phyloP scores from a whole-genome alignment of 2,797 vertebrate species.

The Danio tinwini region DNA sequence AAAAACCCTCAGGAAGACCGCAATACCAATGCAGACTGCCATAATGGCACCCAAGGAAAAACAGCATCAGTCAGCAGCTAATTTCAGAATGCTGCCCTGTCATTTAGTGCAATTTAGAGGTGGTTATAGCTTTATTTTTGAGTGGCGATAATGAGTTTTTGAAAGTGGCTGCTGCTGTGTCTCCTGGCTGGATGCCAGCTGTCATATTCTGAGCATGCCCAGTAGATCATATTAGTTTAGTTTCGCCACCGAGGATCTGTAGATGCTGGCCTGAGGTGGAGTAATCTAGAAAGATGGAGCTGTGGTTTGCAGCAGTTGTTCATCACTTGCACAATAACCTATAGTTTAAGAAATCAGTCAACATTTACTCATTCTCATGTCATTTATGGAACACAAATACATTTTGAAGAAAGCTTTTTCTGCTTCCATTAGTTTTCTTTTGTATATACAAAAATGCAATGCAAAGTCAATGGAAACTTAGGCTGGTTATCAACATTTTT shows the following conservation, averaged over 20 bases:
- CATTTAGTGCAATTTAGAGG: constrained; percentile 20
- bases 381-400: not conserved
- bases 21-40: constrained; percentile 17
- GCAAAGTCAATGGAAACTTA: not conserved
- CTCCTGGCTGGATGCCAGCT: constrained; percentile 39
- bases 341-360: not conserved
- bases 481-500: no score
- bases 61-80: constrained; percentile 33
- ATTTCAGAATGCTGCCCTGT: constrained; percentile 35
- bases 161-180: constrained; percentile 30
- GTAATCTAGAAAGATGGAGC: not conserved
- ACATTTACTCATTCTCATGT: not conserved
- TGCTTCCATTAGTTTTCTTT: no score
- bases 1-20: constrained; percentile 17
- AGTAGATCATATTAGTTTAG: constrained; percentile 34
- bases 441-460: not conserved
- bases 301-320: constrained; percentile 11
- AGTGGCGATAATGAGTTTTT: constrained; percentile 49
- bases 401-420: no score
- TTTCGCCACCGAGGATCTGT: not conserved
- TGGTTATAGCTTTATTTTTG: constrained; percentile 40
- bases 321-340: not conserved
- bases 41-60: constrained; percentile 32
- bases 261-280: not conserved
- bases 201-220: constrained; percentile 35